These are phyloP conservation scores for Myiopsitta monachus DNA, from an alignment of 2,113 vertebrate genomes.

Conservation along the genomic window DNA sequence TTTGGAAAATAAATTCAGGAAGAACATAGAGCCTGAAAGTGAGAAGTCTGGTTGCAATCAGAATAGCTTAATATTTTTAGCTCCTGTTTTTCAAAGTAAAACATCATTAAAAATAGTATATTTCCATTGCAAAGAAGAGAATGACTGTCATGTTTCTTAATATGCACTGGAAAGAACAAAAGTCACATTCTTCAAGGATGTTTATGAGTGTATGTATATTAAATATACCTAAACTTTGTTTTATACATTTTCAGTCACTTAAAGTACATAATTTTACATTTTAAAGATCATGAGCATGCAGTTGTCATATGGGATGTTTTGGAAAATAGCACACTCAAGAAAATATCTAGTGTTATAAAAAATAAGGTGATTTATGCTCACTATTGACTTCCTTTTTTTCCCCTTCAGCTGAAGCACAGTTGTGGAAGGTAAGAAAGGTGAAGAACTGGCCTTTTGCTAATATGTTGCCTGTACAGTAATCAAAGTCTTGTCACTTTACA, in stretches of 20 bases:
- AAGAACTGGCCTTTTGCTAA: neutral
- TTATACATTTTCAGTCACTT: slow-evolving; percentile 62
- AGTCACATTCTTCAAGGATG: slow-evolving; percentile 31
- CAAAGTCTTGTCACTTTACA: neutral
- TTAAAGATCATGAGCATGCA: neutral
- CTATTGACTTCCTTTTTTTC: neutral
- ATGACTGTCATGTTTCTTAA: slow-evolving; percentile 46
- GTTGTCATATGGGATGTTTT: slow-evolving; percentile 10
- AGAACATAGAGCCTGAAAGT: neutral
- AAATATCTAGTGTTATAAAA: neutral
- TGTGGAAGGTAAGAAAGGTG: neutral
- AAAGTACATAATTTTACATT: slow-evolving; percentile 6
- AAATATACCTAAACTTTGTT: neutral
- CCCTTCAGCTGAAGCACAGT: neutral
- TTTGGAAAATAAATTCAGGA: neutral
- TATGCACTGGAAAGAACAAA: slow-evolving; percentile 35
- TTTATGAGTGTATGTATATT: neutral
- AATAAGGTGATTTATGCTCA: neutral
- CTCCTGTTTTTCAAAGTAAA: neutral
- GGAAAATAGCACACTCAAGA: neutral
- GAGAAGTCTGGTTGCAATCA: neutral
- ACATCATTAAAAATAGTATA: neutral
- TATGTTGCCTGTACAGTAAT: neutral
- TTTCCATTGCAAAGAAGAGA: slow-evolving; percentile 14
- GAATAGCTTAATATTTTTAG: neutral